phyloP scores from a whole-genome alignment of 1,140 invertebrate species.

The Augochlora pura region DNA sequence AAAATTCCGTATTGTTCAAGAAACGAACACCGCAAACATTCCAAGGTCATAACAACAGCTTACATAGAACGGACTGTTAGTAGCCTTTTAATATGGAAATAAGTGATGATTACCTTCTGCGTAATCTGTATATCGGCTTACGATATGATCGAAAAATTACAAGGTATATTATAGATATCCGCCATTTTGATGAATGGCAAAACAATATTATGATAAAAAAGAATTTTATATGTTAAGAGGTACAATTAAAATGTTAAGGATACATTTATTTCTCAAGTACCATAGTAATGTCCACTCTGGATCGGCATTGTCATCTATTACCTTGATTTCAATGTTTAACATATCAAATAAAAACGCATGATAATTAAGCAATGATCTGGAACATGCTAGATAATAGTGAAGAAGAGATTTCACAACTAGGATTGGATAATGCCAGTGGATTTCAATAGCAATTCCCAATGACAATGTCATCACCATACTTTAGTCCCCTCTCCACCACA shows the following conservation, averaged over 20 bases:
- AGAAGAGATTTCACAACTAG: no score
- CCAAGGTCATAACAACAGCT: not conserved
- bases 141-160: not conserved
- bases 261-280: slow-evolving; percentile 90
- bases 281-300: slow-evolving; percentile 93
- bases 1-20: not conserved
- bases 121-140: not conserved
- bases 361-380: not conserved
- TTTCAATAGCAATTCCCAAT: no score
- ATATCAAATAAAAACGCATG: not conserved
- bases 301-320: slow-evolving; percentile 80
- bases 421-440: no score
- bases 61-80: not conserved
- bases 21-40: not conserved
- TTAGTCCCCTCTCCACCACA: no score
- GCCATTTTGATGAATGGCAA: not conserved
- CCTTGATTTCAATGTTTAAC: slow-evolving; percentile 25
- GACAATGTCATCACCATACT: no score
- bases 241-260: slow-evolving; percentile 77
- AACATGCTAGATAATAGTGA: not conserved
- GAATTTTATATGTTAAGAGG: not conserved
- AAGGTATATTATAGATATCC: not conserved
- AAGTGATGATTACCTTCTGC: not conserved
- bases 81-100: not conserved
- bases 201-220: not conserved